These are phyloP conservation scores for Sebastes schlegelii DNA, from an alignment of 2,113 vertebrate genomes.

Conservation along the genomic window DNA sequence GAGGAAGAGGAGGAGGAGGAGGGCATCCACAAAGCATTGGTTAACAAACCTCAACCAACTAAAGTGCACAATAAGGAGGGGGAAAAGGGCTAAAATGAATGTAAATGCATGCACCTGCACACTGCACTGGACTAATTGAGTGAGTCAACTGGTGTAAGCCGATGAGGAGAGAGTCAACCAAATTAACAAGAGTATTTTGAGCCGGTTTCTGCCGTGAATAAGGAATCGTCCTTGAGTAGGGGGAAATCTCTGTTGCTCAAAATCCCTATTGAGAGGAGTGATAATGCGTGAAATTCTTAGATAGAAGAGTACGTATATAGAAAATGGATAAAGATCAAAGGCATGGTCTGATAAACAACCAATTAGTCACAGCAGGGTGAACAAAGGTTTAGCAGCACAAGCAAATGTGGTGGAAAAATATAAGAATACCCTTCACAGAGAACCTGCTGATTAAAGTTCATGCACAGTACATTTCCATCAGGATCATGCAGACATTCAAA, in stretches of 20 bases:
- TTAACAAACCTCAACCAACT: constrained; percentile 38
- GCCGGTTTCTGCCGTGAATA: constrained; percentile 14
- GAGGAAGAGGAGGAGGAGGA: constrained; percentile 20
- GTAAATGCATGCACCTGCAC: constrained; percentile 63
- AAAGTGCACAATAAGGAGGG: constrained; percentile 27
- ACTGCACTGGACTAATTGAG: constrained; percentile 45
- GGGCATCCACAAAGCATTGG: constrained; percentile 17
- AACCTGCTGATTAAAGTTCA: constrained; percentile 64
- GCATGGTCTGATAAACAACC: constrained; percentile 57
- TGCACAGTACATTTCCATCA: constrained; percentile 59
- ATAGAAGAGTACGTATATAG: constrained; percentile 23
- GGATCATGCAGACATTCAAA: constrained; percentile 52
- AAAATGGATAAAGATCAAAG: constrained; percentile 62
- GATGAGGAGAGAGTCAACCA: constrained; percentile 19
- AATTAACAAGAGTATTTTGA: neutral
- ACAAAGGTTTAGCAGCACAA: constrained; percentile 41
- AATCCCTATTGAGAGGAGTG: neutral
- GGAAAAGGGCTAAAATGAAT: constrained; percentile 10
- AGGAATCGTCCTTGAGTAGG: constrained; percentile 3
- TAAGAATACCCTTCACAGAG: constrained; percentile 27
- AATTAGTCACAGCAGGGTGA: constrained; percentile 68
- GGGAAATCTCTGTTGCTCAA: constrained; percentile 14
- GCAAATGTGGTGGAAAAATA: constrained; percentile 47
- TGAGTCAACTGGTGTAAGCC: constrained; percentile 30
- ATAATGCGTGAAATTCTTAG: constrained; percentile 29